These are phyloP conservation scores for Thamnaconus septentrionalis DNA, from an alignment of 2,113 vertebrate genomes.

Conservation along the genomic window DNA sequence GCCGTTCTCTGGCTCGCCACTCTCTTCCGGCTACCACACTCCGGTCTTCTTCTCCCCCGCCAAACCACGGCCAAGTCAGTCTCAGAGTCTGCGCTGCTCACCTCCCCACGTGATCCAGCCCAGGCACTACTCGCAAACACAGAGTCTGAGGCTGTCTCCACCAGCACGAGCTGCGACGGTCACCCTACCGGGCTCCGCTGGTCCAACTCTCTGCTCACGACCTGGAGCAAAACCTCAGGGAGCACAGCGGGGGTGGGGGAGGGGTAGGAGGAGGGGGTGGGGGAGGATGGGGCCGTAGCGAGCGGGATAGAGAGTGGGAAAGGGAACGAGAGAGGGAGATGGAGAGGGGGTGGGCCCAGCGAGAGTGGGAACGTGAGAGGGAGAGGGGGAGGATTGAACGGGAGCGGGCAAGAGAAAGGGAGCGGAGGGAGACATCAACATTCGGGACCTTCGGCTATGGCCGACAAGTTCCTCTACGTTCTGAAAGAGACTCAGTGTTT, in stretches of 20 bases:
- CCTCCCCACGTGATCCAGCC: conserved; percentile 62
- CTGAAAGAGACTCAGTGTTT: conserved; percentile 69
- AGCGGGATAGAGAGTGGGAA: conserved; percentile 62
- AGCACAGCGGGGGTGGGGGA: conserved; percentile 1
- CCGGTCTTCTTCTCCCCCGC: conserved; percentile 77
- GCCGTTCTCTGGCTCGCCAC: conserved; percentile 74
- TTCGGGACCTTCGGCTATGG: conserved; percentile 70
- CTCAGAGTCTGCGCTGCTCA: conserved; percentile 72
- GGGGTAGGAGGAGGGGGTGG: conserved; percentile 8
- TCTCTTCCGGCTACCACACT: conserved; percentile 75
- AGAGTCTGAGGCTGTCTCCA: conserved; percentile 71
- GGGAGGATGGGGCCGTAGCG: conserved; percentile 59
- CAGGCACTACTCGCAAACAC: conserved; percentile 70
- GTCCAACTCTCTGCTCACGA: conserved; percentile 76
- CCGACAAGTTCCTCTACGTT: conserved; percentile 55
- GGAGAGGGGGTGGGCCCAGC: conserved; percentile 70
- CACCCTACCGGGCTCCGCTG: conserved; percentile 57
- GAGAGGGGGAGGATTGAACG: conserved; percentile 66
- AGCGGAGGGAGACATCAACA: conserved; percentile 54
- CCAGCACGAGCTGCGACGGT: conserved; percentile 61
- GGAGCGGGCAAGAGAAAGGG: conserved; percentile 64
- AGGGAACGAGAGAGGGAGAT: conserved; percentile 62
- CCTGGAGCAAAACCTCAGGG: conserved; percentile 70
- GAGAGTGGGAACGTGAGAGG: conserved; percentile 65
- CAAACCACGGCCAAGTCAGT: conserved; percentile 71